A percentile compares a stretch with the other conserved stretches of the same genome.
Conservation (phyloP, 2,113 vertebrate genomes). For the Eupsittula cactorum region DNA sequence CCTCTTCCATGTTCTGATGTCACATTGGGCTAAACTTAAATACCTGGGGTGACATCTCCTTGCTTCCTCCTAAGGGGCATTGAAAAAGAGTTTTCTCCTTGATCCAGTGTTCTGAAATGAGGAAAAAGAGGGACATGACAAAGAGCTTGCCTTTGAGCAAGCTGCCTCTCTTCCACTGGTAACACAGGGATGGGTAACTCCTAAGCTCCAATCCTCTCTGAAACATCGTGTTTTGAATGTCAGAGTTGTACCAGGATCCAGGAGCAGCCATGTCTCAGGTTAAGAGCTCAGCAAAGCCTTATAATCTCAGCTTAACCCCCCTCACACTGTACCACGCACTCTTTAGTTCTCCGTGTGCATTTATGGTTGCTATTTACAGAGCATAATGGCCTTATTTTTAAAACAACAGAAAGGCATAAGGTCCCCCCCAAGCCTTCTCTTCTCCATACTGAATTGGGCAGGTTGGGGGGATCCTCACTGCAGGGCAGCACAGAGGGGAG, state of each 20-base stretch:
- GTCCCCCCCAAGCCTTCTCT: neutral
- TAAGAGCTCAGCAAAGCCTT: neutral
- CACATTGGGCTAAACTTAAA: neutral
- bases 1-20: neutral
- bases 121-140: neutral
- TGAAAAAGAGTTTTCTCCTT: neutral
- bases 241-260: neutral
- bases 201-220: neutral
- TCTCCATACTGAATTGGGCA: neutral
- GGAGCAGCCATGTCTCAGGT: neutral
- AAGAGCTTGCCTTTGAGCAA: neutral
- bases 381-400: neutral
- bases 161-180: neutral
- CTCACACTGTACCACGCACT: neutral
- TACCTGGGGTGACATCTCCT: neutral
- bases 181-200: neutral
- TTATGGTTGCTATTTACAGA: neutral
- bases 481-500: neutral
- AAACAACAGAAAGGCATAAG: neutral
- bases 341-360: neutral
- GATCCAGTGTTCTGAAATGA: neutral
- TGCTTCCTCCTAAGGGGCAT: neutral
- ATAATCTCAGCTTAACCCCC: neutral
- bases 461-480: accelerated
- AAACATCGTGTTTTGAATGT: neutral